Conservation (phyloP, 2,888 invertebrate species). For the Calliscelio sp. region DNA sequence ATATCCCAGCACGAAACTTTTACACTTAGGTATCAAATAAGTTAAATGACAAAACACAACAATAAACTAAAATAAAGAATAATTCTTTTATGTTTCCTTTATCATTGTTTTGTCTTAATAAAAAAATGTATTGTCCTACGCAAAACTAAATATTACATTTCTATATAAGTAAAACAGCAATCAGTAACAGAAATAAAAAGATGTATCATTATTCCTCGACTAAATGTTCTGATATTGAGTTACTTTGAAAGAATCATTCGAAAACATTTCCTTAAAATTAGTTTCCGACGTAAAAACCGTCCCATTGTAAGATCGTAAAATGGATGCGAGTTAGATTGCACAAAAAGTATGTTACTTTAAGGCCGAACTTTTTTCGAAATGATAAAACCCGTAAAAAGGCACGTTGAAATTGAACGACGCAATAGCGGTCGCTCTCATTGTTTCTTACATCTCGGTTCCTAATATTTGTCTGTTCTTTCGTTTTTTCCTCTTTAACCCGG, state of each 20-base stretch:
- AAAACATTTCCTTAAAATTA: too few relatives aligned
- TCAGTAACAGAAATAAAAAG: too few relatives aligned
- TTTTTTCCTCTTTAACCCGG: conserved; percentile 39
- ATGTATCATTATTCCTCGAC: too few relatives aligned
- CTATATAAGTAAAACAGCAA: too few relatives aligned
- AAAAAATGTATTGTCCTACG: too few relatives aligned
- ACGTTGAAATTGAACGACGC: conserved; percentile 32
- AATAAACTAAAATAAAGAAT: too few relatives aligned
- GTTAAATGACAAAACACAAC: background rate
- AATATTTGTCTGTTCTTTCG: conserved; percentile 49
- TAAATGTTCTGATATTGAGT: too few relatives aligned
- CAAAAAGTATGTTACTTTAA: conserved; percentile 33
- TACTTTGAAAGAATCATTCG: too few relatives aligned
- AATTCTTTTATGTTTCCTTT: too few relatives aligned
- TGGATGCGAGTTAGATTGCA: conserved; percentile 7
- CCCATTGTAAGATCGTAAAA: conserved; percentile 1
- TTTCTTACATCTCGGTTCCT: conserved; percentile 47
- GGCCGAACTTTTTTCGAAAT: conserved; percentile 13
- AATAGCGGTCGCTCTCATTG: conserved; percentile 51
- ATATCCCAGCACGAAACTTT: background rate
- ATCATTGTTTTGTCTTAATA: too few relatives aligned
- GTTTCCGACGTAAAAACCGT: too few relatives aligned
- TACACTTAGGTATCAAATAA: background rate
- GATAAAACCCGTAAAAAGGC: conserved; percentile 40
- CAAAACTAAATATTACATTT: too few relatives aligned